phyloP scores from a whole-genome alignment of 2,797 vertebrate species.

The Typhlichthys eigenmanni region DNA sequence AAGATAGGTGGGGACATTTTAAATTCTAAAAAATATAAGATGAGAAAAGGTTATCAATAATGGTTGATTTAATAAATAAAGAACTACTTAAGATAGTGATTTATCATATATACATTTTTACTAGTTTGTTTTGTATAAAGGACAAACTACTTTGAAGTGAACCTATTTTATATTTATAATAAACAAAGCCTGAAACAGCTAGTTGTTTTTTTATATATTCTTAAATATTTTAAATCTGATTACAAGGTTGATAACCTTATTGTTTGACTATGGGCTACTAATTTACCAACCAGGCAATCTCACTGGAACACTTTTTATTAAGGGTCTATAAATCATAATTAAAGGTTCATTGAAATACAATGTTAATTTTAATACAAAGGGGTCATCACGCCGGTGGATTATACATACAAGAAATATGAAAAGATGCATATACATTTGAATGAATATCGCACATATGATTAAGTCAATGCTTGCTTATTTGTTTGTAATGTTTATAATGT shows the following conservation, averaged over 20 bases:
- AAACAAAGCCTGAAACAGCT: constrained; percentile 11
- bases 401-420: not conserved
- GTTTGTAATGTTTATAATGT: too few species aligned
- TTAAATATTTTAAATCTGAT: not conserved
- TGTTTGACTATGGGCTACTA: too few species aligned
- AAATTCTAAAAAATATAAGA: constrained; percentile 7
- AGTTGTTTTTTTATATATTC: constrained; percentile 1
- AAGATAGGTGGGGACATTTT: constrained; percentile 6
- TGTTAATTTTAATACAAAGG: too few species aligned
- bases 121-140: not conserved
- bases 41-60: constrained; percentile 15
- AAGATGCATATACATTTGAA: not conserved
- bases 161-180: constrained; percentile 40
- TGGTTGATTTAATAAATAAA: constrained; percentile 27
- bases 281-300: too few species aligned
- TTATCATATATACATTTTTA: not conserved
- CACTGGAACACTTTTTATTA: too few species aligned
- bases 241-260: not conserved
- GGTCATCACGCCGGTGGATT: too few species aligned
- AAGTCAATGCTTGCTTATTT: too few species aligned
- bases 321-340: too few species aligned
- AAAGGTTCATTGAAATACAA: too few species aligned
- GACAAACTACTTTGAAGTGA: not conserved
- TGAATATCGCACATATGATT: not conserved
- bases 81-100: not conserved